These are phyloP conservation scores for Perodicticus potto DNA, from an alignment of 2,797 vertebrate genomes.

Conservation along the genomic window DNA sequence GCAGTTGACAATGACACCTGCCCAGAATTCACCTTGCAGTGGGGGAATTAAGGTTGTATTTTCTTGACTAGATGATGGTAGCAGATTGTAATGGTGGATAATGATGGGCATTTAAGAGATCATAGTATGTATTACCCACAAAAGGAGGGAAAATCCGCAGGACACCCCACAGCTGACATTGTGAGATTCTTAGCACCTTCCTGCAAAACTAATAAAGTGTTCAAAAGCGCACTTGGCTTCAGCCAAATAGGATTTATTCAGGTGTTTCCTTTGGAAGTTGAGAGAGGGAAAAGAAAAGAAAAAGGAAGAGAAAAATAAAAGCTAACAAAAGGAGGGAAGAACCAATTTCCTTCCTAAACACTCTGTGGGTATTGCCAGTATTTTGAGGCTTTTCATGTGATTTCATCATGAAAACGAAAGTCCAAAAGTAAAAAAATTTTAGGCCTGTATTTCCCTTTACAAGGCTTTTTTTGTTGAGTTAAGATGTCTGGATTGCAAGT, in stretches of 20 bases:
- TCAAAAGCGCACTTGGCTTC: not conserved
- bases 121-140: not conserved
- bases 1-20: not conserved
- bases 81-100: not conserved
- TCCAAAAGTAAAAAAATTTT: conserved; percentile 16
- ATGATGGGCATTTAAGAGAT: not conserved
- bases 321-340: not conserved
- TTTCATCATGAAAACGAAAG: conserved; percentile 61
- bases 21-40: not conserved
- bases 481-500: conserved; percentile 14
- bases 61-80: not conserved
- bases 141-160: conserved; percentile 9
- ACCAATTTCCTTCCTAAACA: not conserved
- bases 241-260: not conserved
- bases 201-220: not conserved
- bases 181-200: not conserved
- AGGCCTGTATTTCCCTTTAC: not conserved
- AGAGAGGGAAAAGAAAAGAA: not conserved
- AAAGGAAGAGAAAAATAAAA: not conserved
- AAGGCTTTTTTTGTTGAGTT: not conserved
- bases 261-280: not conserved
- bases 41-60: not conserved
- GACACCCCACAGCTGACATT: not conserved
- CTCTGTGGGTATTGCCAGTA: not conserved
- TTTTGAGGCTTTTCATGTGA: conserved; percentile 16